These are phyloP conservation scores for Drosophila planitibia DNA, from an alignment of 2,888 invertebrate species.

Conservation along the genomic window DNA sequence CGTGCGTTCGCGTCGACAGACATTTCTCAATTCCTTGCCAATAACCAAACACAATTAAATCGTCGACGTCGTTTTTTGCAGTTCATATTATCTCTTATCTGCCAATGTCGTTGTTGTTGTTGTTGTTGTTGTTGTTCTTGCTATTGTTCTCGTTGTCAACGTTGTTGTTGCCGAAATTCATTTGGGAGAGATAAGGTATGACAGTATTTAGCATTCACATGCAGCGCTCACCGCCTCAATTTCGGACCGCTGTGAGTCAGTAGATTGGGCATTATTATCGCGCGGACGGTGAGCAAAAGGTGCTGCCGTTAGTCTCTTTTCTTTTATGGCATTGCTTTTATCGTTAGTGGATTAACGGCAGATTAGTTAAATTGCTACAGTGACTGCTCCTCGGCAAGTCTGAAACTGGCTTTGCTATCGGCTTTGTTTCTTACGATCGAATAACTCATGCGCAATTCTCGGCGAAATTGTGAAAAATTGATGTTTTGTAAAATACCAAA, in stretches of 20 bases:
- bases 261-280: constrained; percentile 12
- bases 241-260: constrained; percentile 2
- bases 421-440: not conserved
- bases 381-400: not conserved
- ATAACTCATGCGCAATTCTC: not conserved
- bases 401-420: too few species aligned
- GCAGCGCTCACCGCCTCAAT: not conserved
- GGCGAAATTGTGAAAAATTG: not conserved
- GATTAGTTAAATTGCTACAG: not conserved
- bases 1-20: constrained; percentile 34
- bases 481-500: constrained; percentile 1
- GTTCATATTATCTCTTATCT: constrained; percentile 42
- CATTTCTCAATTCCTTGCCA: constrained; percentile 42
- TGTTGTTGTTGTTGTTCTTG: not conserved
- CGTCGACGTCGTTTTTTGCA: constrained; percentile 16
- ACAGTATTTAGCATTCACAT: constrained; percentile 18
- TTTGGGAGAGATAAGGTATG: constrained; percentile 42
- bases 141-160: not conserved
- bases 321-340: not conserved
- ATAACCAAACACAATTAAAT: constrained; percentile 28
- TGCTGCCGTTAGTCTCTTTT: not conserved
- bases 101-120: not conserved
- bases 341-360: not conserved
- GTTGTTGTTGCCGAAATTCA: not conserved
- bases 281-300: not conserved